Evolutionary conservation across 2,888 invertebrate genomes (phyloP), one percentile per base, ranked within the genome.

Genomic region (Plemyria rubiginata): DNA sequence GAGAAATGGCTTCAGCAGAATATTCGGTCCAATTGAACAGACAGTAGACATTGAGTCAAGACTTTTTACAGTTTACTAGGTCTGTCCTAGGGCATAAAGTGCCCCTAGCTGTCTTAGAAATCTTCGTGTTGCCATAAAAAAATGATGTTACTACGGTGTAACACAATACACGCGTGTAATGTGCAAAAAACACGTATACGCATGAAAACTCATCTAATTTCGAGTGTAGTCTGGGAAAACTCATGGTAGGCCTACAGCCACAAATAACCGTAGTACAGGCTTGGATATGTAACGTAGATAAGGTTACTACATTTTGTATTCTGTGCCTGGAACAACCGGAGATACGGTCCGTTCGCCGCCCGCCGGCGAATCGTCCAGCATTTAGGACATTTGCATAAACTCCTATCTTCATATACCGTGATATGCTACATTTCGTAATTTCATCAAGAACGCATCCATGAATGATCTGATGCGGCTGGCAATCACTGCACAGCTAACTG

Each of bases 311-410:
- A 60, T 45, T 45, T n/a, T 45, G 45, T 38, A 15, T 40, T 41
- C 52, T 40, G 56, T 43, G 50, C 29, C 32, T 36, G 52, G 54
- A 50, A 38, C 32, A 36, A 48, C 57, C 66, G 73, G 71, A 68
- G 68, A 71, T 52, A 72, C 70, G 73, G 64, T 67, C 65, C 62
- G 68, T 40, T 65, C 65, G 45, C 56, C 63, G 50, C 56, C 60
- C 32, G 46, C 60, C 54, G 59, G 43, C 57, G 55, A 66, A 62
- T 50, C 52, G 45, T 13, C 45, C 45, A 41, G 51, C 56, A 49
- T 62, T 54, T 58, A 60, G 60, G 22, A 46, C 54, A 54, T 65
- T 52, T 48, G n/a, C 60, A 65, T 68, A 71, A 65, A 66, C 61
- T 59, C 48, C 54, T 57, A 57, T 69, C 60, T 63, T 55, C 55